phyloP scores from a whole-genome alignment of 2,797 vertebrate species.

The Pyrocephalus nanus region DNA sequence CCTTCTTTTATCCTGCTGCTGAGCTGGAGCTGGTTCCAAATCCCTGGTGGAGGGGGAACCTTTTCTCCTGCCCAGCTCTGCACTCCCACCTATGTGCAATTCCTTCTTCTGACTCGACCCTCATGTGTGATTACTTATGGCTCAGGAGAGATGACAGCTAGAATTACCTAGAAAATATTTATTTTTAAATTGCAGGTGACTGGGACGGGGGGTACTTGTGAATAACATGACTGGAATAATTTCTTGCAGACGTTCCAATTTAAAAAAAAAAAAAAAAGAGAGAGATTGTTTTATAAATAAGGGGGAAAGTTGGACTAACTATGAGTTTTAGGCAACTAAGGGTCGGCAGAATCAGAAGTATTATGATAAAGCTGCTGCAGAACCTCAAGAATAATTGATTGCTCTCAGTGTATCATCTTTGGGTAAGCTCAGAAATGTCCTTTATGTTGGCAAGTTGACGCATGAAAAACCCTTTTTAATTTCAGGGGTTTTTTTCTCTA shows the following conservation, averaged over 20 bases:
- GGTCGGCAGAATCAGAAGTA: background rate
- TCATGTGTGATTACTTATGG: conserved; percentile 41
- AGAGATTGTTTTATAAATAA: background rate
- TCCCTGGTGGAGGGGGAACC: background rate
- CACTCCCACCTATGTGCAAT: background rate
- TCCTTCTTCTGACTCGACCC: background rate
- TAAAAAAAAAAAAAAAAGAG: background rate
- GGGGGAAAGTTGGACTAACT: background rate
- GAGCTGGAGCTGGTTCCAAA: background rate
- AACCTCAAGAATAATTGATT: background rate
- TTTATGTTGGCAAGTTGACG: conserved; percentile 36
- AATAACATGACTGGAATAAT: background rate
- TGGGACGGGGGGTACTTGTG: background rate
- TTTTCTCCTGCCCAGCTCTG: background rate
- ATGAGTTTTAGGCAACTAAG: background rate
- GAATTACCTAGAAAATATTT: background rate
- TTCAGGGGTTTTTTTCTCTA: conserved; percentile 36
- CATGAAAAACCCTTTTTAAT: conserved; percentile 69
- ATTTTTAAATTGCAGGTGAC: background rate
- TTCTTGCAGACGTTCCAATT: background rate
- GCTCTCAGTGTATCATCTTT: background rate
- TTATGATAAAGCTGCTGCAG: background rate
- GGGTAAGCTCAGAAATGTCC: background rate
- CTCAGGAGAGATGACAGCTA: background rate
- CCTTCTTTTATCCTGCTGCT: background rate